Evolutionary conservation across 1,140 invertebrate species (phyloP).

Genomic region (Papilio polytes): DNA sequence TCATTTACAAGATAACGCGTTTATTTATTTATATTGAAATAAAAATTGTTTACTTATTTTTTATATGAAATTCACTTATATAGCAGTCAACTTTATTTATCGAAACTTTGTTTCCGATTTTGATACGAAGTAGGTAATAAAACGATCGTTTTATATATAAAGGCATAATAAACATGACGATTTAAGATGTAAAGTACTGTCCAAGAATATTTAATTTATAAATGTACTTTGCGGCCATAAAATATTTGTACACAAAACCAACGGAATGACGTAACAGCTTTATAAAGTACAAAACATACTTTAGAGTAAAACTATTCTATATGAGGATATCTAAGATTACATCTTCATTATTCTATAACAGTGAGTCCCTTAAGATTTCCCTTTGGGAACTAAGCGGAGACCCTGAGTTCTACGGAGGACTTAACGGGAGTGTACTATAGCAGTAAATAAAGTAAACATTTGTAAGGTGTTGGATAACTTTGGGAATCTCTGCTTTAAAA

Average conservation of each 20-base stretch:
- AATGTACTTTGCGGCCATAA: not conserved
- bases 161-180: not conserved
- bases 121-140: not conserved
- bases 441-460: too few relatives aligned
- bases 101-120: not conserved
- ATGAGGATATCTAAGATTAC: not conserved
- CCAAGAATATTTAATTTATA: not conserved
- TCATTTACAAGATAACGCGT: conserved; percentile 4
- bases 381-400: not conserved
- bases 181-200: not conserved
- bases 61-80: not conserved
- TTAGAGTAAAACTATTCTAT: not conserved
- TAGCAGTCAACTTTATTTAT: not conserved
- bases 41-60: not conserved
- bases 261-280: not conserved
- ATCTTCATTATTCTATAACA: not conserved
- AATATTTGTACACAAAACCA: not conserved
- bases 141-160: not conserved
- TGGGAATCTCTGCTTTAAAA: not conserved
- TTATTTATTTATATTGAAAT: not conserved
- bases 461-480: too few relatives aligned
- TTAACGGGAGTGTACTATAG: too few relatives aligned
- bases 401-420: not conserved
- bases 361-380: not conserved
- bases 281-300: not conserved